A percentile compares a stretch with the other conserved stretches of the same genome.
phyloP scores from a whole-genome alignment of 2,113 vertebrate species.

The Nasalis larvatus region DNA sequence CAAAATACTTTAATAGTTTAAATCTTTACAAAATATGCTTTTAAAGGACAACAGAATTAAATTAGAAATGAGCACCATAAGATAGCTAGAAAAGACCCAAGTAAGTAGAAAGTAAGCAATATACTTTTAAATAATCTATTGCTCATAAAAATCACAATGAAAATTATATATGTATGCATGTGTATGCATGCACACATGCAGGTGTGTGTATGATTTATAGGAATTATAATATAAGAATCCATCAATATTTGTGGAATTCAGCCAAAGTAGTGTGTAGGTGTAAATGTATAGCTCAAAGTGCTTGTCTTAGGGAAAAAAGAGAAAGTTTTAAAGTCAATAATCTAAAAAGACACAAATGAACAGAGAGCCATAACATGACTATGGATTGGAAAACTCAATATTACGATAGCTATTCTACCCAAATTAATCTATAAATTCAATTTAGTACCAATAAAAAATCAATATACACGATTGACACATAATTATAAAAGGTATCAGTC shows the following conservation, averaged over 20 bases:
- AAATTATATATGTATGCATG: neutral
- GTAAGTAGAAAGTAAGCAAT: neutral
- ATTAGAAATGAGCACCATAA: neutral
- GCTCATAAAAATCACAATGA: neutral
- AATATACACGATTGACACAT: neutral
- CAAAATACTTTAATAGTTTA: neutral
- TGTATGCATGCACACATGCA: neutral
- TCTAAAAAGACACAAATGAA: neutral
- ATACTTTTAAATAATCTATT: neutral
- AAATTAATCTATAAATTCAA: slow-evolving; percentile 34
- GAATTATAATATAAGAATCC: neutral
- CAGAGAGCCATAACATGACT: neutral
- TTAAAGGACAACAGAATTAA: neutral
- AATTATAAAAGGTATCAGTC: neutral
- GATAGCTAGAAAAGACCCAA: neutral
- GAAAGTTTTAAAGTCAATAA: neutral
- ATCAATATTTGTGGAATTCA: neutral
- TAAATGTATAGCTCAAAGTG: neutral
- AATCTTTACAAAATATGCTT: neutral
- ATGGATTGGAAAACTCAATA: neutral
- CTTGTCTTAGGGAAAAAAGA: neutral
- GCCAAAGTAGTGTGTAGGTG: neutral
- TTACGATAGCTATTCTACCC: neutral
- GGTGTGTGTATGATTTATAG: neutral
- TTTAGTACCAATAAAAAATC: neutral